Evolutionary conservation across 37 sponge, comb jelly and placozoan species (phyloP).

Genomic region (Agelas oroides): DNA sequence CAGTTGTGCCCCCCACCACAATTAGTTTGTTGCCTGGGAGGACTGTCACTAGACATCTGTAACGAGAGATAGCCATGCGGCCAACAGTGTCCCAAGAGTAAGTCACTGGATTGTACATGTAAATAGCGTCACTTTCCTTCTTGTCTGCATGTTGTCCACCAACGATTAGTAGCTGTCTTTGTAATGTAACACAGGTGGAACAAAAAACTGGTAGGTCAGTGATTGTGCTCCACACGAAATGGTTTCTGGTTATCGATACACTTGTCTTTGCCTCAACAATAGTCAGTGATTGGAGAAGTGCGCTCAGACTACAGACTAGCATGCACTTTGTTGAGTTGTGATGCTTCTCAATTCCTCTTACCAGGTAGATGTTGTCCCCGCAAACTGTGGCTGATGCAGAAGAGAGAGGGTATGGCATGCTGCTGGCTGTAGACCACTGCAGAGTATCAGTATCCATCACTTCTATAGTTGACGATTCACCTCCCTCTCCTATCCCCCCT

Average conservation of each 20-base stretch:
- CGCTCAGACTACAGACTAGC: background rate
- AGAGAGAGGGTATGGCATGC: background rate
- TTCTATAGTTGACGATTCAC: background rate
- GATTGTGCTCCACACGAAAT: background rate
- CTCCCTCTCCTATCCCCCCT: background rate
- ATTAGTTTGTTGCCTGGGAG: background rate
- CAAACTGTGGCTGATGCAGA: background rate
- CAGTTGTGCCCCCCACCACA: background rate
- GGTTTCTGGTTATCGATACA: too few species aligned
- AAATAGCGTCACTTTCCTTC: background rate
- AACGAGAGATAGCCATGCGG: background rate
- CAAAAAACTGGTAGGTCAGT: background rate
- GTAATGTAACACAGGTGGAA: background rate
- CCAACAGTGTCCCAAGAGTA: background rate
- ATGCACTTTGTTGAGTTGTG: background rate
- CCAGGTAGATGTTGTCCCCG: background rate
- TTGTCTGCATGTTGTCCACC: too few species aligned
- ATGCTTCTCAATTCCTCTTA: background rate
- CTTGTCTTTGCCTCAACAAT: too few species aligned
- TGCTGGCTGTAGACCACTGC: constrained; percentile 14
- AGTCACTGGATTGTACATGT: background rate
- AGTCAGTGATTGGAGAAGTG: background rate
- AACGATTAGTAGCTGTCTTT: background rate
- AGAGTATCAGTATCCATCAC: background rate
- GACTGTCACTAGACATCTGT: background rate